Conservation (phyloP, 2,888 invertebrate genomes). For the Aphrophora alni region DNA sequence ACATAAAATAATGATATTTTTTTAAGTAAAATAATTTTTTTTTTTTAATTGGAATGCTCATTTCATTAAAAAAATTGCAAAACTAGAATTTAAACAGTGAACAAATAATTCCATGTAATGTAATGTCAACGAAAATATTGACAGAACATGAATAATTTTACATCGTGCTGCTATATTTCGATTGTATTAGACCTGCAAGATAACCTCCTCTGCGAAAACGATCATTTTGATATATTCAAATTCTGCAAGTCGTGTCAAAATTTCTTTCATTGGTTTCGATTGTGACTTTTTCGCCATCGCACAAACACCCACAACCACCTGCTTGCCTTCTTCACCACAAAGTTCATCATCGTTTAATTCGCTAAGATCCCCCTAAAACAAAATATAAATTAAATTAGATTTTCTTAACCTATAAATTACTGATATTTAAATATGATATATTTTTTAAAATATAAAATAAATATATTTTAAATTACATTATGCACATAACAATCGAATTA, state of each 20-base stretch:
- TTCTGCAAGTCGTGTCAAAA: conserved; percentile 92
- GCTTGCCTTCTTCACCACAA: conserved; percentile 71
- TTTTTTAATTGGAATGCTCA: no score
- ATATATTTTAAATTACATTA: no score
- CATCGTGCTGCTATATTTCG: conserved; percentile 1
- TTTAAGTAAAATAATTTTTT: no score
- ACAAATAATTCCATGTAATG: not conserved
- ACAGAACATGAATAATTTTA: not conserved
- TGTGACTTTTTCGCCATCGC: conserved; percentile 99
- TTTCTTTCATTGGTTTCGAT: conserved; percentile 99
- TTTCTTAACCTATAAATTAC: no score
- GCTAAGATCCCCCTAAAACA: conserved; percentile 71
- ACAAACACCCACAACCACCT: conserved; percentile 97
- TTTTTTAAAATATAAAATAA: no score
- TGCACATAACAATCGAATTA: no score
- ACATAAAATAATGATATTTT: no score
- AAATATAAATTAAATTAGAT: not conserved
- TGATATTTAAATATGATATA: no score
- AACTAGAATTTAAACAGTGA: not conserved
- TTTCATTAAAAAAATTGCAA: not conserved
- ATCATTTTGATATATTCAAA: conserved; percentile 95
- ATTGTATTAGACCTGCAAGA: conserved; percentile 74
- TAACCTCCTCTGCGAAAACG: conserved; percentile 95
- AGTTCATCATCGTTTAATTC: conserved; percentile 72
- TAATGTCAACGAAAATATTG: not conserved